phyloP scores from a whole-genome alignment of 2,113 vertebrate species.

The Phrynocephalus versicolor region DNA sequence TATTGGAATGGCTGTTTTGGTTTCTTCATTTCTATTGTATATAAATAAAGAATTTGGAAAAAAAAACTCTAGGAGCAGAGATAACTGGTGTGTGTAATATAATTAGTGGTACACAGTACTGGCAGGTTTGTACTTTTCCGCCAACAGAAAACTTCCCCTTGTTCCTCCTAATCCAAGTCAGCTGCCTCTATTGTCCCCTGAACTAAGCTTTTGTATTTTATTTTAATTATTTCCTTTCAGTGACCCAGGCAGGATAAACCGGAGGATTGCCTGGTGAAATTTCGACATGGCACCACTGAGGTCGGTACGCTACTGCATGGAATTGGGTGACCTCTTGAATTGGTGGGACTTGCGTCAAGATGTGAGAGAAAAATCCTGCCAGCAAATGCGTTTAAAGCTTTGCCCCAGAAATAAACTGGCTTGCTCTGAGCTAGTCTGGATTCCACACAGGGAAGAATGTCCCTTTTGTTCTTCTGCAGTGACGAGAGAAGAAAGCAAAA shows the following conservation, averaged over 20 bases:
- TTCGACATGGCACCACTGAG: neutral
- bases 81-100: no score
- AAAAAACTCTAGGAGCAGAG: slow-evolving; percentile 26
- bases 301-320: neutral
- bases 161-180: neutral
- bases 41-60: no score
- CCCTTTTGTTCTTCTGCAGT: neutral
- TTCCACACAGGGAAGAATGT: neutral
- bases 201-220: neutral
- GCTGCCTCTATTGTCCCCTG: neutral
- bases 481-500: neutral
- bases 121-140: neutral
- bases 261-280: neutral
- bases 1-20: no score
- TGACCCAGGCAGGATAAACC: neutral
- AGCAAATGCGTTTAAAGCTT: neutral
- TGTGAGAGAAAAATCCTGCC: neutral
- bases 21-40: no score
- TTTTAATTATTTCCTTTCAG: neutral
- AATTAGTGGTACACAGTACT: slow-evolving; percentile 23
- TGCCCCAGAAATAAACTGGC: neutral
- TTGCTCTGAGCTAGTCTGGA: neutral
- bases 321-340: neutral
- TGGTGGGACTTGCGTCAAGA: neutral
- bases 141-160: no score